Base-by-base conservation (phyloP, 2,888 invertebrate species). In the Noctua comes region DNA sequence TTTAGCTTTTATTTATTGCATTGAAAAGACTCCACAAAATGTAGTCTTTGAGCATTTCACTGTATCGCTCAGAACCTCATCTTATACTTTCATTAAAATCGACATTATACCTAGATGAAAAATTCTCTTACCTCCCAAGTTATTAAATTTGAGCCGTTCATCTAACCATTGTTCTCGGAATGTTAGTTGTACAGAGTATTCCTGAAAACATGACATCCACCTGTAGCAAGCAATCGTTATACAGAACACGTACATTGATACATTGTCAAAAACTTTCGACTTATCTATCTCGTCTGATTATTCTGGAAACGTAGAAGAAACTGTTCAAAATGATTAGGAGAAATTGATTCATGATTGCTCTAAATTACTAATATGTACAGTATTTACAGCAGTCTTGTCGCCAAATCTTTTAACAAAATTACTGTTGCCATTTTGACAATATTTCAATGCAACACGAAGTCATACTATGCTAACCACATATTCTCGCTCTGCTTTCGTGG, bases 81-180 rank as follows among this genome's bases (percentile, higher is more conserved):
- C 18, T 36, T 40, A 36, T 65, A 5, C 11, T 40, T 10, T n/a
- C 0, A n/a, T 43, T n/a, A 31, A 43, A 66, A n/a, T 43, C 7
- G 7, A n/a, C 16, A 66, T 43, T 16, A 65, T 1, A 43, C 16
- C n/a, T 40, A 40, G 18, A 40, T 65, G 6, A 6, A 40, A 11
- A 40, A 24, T 11, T 46, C 43, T 94, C 97, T 97, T 93, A 98
- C 98, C 98, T 96, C 98, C 98, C 91, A 98, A 98, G 96, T 99
- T 98, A 95, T 99, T 98, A 95, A 99, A 99, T 95, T 98, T 98
- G 86, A 99, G 97, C 91, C 99, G 97, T 95, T 99, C 99, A 95
- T 99, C 99, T 93, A 98, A 97, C 99, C 99, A 99, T 97, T 99
- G 99, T 95, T 99, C 99, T 95, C 99, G 98, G 97, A 99, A 99